phyloP scores from a whole-genome alignment of 2,113 vertebrate species.

The Puntigrus tetrazona region DNA sequence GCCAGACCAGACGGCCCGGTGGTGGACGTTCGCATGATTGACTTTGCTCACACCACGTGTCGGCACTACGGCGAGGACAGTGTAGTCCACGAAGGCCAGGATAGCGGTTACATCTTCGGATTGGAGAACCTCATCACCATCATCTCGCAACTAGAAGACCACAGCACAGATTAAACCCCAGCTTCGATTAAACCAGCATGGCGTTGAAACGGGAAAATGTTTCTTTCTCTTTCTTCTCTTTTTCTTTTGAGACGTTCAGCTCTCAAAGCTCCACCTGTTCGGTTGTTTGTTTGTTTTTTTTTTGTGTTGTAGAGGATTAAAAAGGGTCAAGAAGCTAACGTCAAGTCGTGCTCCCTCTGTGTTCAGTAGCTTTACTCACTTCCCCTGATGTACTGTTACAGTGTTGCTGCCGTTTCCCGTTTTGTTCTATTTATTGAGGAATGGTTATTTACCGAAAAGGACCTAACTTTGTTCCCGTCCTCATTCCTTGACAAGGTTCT shows the following conservation, averaged over 20 bases:
- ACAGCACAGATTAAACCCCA: constrained; percentile 86
- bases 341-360: constrained; percentile 48
- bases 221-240: constrained; percentile 21
- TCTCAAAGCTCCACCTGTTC: constrained; percentile 37
- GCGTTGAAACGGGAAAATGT: constrained; percentile 73
- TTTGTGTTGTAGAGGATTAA: constrained; percentile 37
- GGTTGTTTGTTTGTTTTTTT: constrained; percentile 23
- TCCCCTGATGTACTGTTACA: neutral
- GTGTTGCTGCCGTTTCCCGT: constrained; percentile 43
- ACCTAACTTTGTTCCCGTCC: constrained; percentile 13
- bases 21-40: constrained; percentile 98
- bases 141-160: constrained; percentile 95
- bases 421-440: constrained; percentile 45
- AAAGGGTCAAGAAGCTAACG: constrained; percentile 44
- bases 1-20: constrained; percentile 66
- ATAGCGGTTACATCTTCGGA: constrained; percentile 97
- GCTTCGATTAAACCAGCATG: constrained; percentile 36
- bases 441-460: neutral
- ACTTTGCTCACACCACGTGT: constrained; percentile 98
- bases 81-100: constrained; percentile 95
- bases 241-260: constrained; percentile 9
- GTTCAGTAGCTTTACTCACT: constrained; percentile 46
- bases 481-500: constrained; percentile 37
- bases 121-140: constrained; percentile 98
- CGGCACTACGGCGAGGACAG: constrained; percentile 94